phyloP scores from a whole-genome alignment of 1,140 invertebrate genomes.

The Episyrphus balteatus region DNA sequence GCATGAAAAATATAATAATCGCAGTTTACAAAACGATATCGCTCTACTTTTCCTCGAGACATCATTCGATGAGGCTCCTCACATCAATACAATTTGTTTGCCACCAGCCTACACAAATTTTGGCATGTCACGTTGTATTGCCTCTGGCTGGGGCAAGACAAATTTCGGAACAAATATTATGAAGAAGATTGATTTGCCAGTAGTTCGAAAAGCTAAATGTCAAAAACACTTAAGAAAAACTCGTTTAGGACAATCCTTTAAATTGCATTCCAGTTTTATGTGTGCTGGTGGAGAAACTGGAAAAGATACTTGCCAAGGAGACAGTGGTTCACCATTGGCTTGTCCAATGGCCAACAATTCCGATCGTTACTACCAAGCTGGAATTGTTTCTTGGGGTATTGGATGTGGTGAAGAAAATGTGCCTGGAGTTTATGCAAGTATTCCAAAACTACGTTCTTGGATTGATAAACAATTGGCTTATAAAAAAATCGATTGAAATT shows the following conservation, averaged over 20 bases:
- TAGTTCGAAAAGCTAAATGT: constrained; percentile 46
- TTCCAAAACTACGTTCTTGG: constrained; percentile 49
- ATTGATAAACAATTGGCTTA: constrained; percentile 36
- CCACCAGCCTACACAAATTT: constrained; percentile 36
- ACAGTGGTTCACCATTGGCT: constrained; percentile 52
- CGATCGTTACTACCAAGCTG: constrained; percentile 44
- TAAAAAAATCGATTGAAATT: neutral
- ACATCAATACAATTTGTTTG: constrained; percentile 56
- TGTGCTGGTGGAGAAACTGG: constrained; percentile 61
- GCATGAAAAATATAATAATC: constrained; percentile 46
- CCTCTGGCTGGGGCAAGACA: constrained; percentile 58
- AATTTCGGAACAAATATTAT: constrained; percentile 46
- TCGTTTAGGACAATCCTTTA: constrained; percentile 48
- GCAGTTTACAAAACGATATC: constrained; percentile 48
- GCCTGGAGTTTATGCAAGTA: constrained; percentile 61
- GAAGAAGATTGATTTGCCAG: constrained; percentile 52
- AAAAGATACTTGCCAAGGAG: constrained; percentile 55
- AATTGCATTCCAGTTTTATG: constrained; percentile 55
- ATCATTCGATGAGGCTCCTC: constrained; percentile 44
- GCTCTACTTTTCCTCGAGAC: constrained; percentile 52
- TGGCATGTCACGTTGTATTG: constrained; percentile 40
- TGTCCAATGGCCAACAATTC: constrained; percentile 47
- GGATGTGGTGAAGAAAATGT: constrained; percentile 48
- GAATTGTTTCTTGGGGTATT: constrained; percentile 43
- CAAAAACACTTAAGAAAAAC: constrained; percentile 45